Percentiles rank a stretch among this genome's conserved stretches.
Evolutionary conservation across 1,140 invertebrate species (phyloP).

Genomic region (Vollenhovia emeryi): DNA sequence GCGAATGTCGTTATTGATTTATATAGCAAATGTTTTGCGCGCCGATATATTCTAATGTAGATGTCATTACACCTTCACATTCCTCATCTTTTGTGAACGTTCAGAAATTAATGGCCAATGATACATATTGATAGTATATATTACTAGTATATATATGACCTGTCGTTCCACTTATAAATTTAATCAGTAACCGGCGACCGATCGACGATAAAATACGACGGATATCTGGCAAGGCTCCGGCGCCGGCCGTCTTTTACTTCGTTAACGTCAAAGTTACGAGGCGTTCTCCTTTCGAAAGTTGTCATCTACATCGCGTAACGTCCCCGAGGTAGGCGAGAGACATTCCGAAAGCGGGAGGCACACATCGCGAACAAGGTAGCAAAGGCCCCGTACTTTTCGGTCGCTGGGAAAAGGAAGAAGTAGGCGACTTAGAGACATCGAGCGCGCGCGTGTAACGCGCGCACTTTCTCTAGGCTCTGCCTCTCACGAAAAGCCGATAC

Average conservation of each 20-base stretch:
- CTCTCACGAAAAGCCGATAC: constrained; percentile 57
- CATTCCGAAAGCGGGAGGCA: constrained; percentile 4
- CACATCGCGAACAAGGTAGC: constrained; percentile 6
- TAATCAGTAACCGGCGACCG: constrained; percentile 6
- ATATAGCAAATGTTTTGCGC: not conserved
- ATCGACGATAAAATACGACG: constrained; percentile 24
- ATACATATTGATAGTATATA: not conserved
- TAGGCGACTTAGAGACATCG: constrained; percentile 10
- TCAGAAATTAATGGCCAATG: not conserved
- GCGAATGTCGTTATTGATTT: not conserved
- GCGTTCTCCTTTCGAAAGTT: constrained; percentile 54
- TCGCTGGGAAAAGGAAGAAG: constrained; percentile 9
- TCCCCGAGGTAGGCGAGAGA: not conserved
- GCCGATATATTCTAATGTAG: not conserved
- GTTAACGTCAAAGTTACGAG: constrained; percentile 13
- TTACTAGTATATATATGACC: not conserved
- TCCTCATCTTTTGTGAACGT: not conserved
- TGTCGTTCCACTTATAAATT: constrained; percentile 37
- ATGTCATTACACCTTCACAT: not conserved
- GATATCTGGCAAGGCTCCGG: constrained; percentile 15
- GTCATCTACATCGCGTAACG: constrained; percentile 6
- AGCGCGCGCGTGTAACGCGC: not conserved
- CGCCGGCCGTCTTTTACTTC: constrained; percentile 27
- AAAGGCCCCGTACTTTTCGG: constrained; percentile 43
- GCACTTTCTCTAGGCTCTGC: constrained; percentile 59